A percentile compares a stretch with the other conserved stretches of the same genome.
phyloP scores from a whole-genome alignment of 2,797 vertebrate species.

The Spheniscus humboldti region DNA sequence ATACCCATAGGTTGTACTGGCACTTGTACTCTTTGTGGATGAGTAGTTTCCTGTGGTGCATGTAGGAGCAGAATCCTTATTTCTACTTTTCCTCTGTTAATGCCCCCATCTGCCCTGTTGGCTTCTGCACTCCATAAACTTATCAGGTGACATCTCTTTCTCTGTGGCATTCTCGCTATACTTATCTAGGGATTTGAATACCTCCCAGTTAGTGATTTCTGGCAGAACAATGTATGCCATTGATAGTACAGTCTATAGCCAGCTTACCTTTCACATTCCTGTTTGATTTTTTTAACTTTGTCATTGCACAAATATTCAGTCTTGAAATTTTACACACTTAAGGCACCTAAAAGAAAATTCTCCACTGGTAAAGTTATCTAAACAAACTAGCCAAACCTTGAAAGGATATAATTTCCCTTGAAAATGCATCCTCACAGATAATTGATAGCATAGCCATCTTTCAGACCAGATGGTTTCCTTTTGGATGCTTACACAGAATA shows the following conservation, averaged over 20 bases:
- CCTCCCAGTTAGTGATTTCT: neutral
- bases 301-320: slow-evolving; percentile 13
- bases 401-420: slow-evolving; percentile 35
- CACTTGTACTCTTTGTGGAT: neutral
- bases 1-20: neutral
- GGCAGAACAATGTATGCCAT: neutral
- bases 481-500: neutral
- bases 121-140: neutral
- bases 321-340: slow-evolving; percentile 5
- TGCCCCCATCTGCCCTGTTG: neutral
- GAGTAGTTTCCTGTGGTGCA: neutral
- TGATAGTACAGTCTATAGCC: neutral
- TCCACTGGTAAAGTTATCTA: neutral
- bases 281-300: neutral
- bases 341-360: slow-evolving; percentile 15
- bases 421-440: slow-evolving; percentile 35
- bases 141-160: neutral
- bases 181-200: neutral
- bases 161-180: neutral
- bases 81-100: neutral
- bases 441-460: slow-evolving; percentile 52
- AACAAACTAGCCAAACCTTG: slow-evolving; percentile 21
- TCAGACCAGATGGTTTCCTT: slow-evolving; percentile 43
- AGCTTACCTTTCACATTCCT: neutral
- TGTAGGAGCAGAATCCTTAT: neutral